phyloP scores from a whole-genome alignment of 53 echinoderm and acorn worm species.

The Holothuria scabra region DNA sequence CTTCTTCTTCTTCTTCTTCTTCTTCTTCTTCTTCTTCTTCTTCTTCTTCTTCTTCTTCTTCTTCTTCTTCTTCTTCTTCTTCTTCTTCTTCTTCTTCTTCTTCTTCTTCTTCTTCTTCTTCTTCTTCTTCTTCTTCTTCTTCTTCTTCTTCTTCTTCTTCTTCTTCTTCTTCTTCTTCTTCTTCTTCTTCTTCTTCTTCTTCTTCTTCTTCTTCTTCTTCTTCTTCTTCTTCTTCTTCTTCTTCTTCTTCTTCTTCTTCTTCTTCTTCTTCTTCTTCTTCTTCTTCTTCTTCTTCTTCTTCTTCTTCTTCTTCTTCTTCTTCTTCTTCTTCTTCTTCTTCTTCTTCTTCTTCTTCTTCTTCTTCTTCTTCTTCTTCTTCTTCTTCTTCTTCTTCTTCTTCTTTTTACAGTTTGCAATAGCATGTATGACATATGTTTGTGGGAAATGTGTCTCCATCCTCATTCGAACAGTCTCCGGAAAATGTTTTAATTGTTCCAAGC shows the following conservation, averaged over 20 bases:
- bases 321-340: slow-evolving; percentile 40
- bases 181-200: slow-evolving; percentile 39
- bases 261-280: slow-evolving; percentile 39
- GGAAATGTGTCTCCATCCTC: no score
- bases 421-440: no score
- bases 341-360: no score
- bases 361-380: no score
- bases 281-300: slow-evolving; percentile 39
- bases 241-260: slow-evolving; percentile 39
- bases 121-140: slow-evolving; percentile 39
- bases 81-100: slow-evolving; percentile 39
- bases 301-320: slow-evolving; percentile 39
- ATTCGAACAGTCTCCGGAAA: no score
- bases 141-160: slow-evolving; percentile 39
- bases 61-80: slow-evolving; percentile 39
- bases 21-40: slow-evolving; percentile 39
- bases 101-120: slow-evolving; percentile 39
- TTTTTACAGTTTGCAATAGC: no score
- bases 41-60: slow-evolving; percentile 39
- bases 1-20: slow-evolving; percentile 24
- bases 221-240: slow-evolving; percentile 39
- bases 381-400: no score
- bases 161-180: slow-evolving; percentile 39
- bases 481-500: no score
- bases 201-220: slow-evolving; percentile 39